A percentile compares a stretch with the other conserved stretches of the same genome.
phyloP scores from a whole-genome alignment of 2,797 vertebrate genomes.

The Pseudochirops corinnae region DNA sequence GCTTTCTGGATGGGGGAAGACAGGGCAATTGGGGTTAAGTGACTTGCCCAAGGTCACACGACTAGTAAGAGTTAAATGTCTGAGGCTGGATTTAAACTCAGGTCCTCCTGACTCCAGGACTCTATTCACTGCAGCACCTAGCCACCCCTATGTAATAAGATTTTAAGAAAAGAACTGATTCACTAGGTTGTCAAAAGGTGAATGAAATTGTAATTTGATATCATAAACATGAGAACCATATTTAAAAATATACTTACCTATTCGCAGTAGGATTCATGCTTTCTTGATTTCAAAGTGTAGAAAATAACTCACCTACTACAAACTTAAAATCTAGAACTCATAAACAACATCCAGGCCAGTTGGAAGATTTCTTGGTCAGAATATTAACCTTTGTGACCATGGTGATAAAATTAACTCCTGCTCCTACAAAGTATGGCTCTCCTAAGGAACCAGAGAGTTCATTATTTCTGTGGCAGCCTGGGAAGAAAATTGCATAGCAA shows the following conservation, averaged over 20 bases:
- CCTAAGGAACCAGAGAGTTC: constrained; percentile 6
- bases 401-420: not conserved
- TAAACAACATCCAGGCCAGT: not conserved
- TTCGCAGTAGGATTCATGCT: too few species aligned
- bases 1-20: too few species aligned
- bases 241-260: not conserved
- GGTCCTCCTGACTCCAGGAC: too few species aligned
- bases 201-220: not conserved
- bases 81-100: too few species aligned
- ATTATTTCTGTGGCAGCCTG: not conserved
- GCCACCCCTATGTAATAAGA: not conserved
- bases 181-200: not conserved
- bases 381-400: constrained; percentile 1
- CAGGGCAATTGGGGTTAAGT: too few species aligned
- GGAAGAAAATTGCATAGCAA: not conserved
- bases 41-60: too few species aligned
- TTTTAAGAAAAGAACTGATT: constrained; percentile 3
- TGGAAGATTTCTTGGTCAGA: not conserved
- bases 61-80: too few species aligned
- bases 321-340: not conserved
- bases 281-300: not conserved
- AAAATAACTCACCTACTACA: not conserved
- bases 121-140: too few species aligned
- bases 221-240: not conserved
- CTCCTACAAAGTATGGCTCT: not conserved